phyloP scores from a whole-genome alignment of 2,797 vertebrate genomes.

The Lithobates sylvaticus region DNA sequence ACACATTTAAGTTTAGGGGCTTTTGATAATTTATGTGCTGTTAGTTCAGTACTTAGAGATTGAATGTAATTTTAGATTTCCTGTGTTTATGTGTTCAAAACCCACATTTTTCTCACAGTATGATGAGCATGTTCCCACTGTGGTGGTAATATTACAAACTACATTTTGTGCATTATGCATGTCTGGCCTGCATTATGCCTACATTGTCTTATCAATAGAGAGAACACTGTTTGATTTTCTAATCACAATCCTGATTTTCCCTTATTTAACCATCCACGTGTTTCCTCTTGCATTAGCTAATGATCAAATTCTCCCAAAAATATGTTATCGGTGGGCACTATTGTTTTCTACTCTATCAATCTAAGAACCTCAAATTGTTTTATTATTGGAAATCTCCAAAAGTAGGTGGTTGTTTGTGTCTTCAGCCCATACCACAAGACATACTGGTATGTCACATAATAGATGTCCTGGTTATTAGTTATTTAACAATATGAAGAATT shows the following conservation, averaged over 20 bases:
- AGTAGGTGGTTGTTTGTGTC: too few species aligned
- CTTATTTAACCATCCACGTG: not conserved
- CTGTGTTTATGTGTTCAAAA: too few species aligned
- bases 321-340: not conserved
- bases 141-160: constrained; percentile 30
- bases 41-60: too few species aligned
- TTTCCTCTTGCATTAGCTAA: not conserved
- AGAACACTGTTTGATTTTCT: not conserved
- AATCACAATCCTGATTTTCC: not conserved
- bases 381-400: too few species aligned
- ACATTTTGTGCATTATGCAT: constrained; percentile 26
- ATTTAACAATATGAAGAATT: too few species aligned
- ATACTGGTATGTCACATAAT: too few species aligned
- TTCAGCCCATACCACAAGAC: too few species aligned
- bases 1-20: not conserved
- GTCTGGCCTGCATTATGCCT: not conserved
- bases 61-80: too few species aligned
- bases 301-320: not conserved
- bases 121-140: not conserved
- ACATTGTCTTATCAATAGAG: not conserved
- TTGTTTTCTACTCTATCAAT: not conserved
- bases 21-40: not conserved
- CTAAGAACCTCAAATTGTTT: not conserved
- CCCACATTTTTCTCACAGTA: constrained; percentile 20
- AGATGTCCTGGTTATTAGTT: too few species aligned